These are phyloP conservation scores for Hylomyscus alleni DNA, from an alignment of 2,797 vertebrate genomes.

Conservation along the genomic window DNA sequence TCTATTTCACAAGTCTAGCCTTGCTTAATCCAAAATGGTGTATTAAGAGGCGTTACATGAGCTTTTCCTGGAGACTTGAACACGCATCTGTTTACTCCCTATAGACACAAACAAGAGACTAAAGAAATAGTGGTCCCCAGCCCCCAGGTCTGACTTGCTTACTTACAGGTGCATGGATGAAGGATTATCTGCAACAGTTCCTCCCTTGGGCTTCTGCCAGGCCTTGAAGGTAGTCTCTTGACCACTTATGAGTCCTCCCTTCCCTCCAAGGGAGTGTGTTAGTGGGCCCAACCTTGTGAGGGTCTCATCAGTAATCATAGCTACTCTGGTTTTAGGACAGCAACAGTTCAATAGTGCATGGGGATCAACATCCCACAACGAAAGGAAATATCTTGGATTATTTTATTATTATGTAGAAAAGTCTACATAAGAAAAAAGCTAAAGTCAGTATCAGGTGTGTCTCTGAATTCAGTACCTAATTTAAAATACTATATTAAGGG, in stretches of 20 bases:
- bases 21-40: constrained; percentile 49
- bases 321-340: background rate
- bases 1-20: constrained; percentile 24
- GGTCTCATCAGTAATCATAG: background rate
- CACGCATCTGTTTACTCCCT: background rate
- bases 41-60: background rate
- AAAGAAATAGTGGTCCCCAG: background rate
- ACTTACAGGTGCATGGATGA: no score
- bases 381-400: constrained; percentile 22
- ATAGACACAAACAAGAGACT: background rate
- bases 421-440: constrained; percentile 12
- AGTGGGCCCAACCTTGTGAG: background rate
- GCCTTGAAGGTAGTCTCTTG: background rate
- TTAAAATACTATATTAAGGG: background rate
- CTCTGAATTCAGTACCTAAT: constrained; percentile 60
- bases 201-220: background rate
- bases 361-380: background rate
- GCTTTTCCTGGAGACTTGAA: background rate
- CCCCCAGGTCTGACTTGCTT: background rate
- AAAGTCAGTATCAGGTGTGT: constrained; percentile 16
- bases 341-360: background rate
- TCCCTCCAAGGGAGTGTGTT: background rate
- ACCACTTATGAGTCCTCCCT: no score
- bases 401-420: constrained; percentile 42
- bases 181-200: no score